These are phyloP conservation scores for Pogonophryne albipinna DNA, from an alignment of 2,797 vertebrate species.

Conservation along the genomic window DNA sequence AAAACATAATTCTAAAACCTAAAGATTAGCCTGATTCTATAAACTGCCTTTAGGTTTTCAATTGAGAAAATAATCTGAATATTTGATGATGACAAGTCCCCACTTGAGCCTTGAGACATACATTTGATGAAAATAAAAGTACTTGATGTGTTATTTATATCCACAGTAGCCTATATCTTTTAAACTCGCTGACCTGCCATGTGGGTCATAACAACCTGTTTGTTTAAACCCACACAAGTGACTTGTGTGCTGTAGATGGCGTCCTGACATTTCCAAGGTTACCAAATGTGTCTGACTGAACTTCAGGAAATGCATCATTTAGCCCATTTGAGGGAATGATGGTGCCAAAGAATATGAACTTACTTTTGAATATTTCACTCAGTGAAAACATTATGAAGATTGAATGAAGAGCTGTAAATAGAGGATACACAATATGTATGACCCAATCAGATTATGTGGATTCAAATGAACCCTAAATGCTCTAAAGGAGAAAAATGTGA, in stretches of 20 bases:
- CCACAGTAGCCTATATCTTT: no score
- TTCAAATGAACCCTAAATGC: background rate
- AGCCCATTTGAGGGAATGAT: background rate
- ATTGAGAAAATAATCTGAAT: background rate
- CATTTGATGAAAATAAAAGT: background rate
- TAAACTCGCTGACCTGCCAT: background rate
- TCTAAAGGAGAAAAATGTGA: no score
- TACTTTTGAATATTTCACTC: background rate
- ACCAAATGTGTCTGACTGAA: background rate
- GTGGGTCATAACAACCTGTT: background rate
- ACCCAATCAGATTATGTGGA: background rate
- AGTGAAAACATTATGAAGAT: background rate
- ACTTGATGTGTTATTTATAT: no score
- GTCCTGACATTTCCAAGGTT: background rate
- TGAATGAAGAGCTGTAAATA: background rate
- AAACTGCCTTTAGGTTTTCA: background rate
- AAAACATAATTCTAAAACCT: background rate
- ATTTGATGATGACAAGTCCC: background rate
- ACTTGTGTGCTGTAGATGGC: no score
- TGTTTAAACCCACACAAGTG: background rate
- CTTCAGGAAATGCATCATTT: background rate
- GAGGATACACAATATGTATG: no score
- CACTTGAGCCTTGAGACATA: background rate
- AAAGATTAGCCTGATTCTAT: background rate
- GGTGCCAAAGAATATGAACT: background rate